Conservation (phyloP, 2,888 invertebrate species). For the Glomeris marginata region DNA sequence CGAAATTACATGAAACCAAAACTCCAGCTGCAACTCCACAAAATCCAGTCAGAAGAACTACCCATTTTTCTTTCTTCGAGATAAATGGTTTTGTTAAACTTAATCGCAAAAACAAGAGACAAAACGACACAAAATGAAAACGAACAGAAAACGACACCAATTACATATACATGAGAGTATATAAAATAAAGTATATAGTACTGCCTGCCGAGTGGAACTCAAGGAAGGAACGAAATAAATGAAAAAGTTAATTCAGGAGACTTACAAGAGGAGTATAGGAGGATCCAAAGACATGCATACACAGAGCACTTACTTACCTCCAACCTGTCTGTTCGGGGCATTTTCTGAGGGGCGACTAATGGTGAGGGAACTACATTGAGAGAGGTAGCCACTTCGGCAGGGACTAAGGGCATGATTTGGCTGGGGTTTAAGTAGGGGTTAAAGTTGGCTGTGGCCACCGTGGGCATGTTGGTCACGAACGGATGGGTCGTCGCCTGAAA, state of each 20-base stretch:
- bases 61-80: no score
- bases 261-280: not conserved
- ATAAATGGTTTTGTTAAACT: no score
- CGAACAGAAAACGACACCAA: no score
- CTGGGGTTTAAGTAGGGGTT: conserved; percentile 72
- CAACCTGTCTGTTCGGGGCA: conserved; percentile 83
- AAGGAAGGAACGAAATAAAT: not conserved
- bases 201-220: no score
- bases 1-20: no score
- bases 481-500: conserved; percentile 59
- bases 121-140: no score
- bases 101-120: no score
- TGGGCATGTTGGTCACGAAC: conserved; percentile 79
- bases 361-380: conserved; percentile 45
- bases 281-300: not conserved
- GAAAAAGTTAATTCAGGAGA: conserved; percentile 7
- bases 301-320: conserved; percentile 54
- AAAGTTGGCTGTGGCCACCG: conserved; percentile 66
- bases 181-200: no score
- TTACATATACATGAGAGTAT: no score
- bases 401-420: conserved; percentile 79
- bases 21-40: no score
- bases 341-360: conserved; percentile 69
- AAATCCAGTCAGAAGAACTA: no score
- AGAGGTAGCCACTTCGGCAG: conserved; percentile 61